These are phyloP conservation scores for Taurulus bubalis DNA, from an alignment of 2,113 vertebrate species.

Conservation along the genomic window DNA sequence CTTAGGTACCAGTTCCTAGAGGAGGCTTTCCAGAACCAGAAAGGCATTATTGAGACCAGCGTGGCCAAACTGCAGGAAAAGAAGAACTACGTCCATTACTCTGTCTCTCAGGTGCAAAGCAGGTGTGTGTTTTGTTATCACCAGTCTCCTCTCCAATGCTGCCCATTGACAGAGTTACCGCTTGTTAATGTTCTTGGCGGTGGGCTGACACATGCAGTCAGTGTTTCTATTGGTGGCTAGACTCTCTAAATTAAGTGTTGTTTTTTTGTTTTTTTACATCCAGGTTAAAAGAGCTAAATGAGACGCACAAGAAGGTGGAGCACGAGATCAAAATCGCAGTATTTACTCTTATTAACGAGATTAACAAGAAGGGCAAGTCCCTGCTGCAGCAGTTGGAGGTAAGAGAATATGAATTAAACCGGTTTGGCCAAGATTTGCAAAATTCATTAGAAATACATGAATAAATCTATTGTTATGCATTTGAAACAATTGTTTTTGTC, in stretches of 20 bases:
- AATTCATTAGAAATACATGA: background rate
- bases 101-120: conserved; percentile 95
- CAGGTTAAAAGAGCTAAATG: conserved; percentile 97
- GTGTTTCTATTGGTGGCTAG: background rate
- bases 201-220: background rate
- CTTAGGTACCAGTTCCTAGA: conserved; percentile 98
- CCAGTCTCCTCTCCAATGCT: background rate
- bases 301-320: conserved; percentile 97
- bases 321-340: conserved; percentile 99
- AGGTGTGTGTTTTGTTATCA: conserved; percentile 81
- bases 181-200: background rate
- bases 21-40: conserved; percentile 98
- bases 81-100: conserved; percentile 96
- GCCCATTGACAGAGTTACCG: background rate
- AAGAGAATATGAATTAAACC: conserved; percentile 45
- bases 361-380: conserved; percentile 99
- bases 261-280: conserved; percentile 49
- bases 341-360: conserved; percentile 99
- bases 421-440: background rate
- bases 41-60: conserved; percentile 93
- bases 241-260: background rate
- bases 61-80: conserved; percentile 96
- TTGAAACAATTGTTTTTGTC: background rate
- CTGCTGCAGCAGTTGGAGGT: conserved; percentile 98
- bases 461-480: background rate